Evolutionary conservation across 2,113 vertebrate genomes (phyloP).

Genomic region (Chlamydotis undulata): DNA sequence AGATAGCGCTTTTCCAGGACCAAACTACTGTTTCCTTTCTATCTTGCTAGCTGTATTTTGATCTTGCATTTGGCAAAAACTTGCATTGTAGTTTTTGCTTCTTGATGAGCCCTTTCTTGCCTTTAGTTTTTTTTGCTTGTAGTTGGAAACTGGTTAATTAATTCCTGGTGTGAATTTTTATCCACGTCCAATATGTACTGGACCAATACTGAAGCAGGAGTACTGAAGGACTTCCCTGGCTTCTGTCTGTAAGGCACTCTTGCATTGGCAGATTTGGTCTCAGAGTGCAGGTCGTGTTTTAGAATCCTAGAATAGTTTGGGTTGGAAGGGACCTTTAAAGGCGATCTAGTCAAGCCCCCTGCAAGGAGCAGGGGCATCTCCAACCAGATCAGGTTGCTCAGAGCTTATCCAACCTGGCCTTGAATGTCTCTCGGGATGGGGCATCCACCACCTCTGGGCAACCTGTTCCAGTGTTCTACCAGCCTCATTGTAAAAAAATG

Average conservation of each 20-base stretch:
- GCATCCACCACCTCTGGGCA: no score
- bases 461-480: no score
- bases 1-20: neutral
- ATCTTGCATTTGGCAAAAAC: slow-evolving; percentile 8
- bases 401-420: no score
- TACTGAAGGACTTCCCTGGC: neutral
- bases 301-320: no score
- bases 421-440: no score
- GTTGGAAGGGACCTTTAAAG: no score
- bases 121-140: slow-evolving; percentile 39
- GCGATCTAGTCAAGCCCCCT: no score
- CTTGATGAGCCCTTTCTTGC: slow-evolving; percentile 39
- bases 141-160: slow-evolving; percentile 6
- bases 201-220: neutral
- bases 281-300: neutral
- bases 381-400: no score
- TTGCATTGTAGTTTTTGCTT: slow-evolving; percentile 30
- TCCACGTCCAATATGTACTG: neutral
- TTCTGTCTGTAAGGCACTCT: neutral
- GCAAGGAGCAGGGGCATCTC: no score
- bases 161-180: slow-evolving; percentile 30
- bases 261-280: neutral
- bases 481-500: no score
- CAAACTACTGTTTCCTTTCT: slow-evolving; percentile 4
- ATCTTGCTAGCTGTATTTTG: slow-evolving; percentile 6